Evolutionary conservation across 2,888 invertebrate species (phyloP).

Genomic region (Thecocarcelia acutangulata): DNA sequence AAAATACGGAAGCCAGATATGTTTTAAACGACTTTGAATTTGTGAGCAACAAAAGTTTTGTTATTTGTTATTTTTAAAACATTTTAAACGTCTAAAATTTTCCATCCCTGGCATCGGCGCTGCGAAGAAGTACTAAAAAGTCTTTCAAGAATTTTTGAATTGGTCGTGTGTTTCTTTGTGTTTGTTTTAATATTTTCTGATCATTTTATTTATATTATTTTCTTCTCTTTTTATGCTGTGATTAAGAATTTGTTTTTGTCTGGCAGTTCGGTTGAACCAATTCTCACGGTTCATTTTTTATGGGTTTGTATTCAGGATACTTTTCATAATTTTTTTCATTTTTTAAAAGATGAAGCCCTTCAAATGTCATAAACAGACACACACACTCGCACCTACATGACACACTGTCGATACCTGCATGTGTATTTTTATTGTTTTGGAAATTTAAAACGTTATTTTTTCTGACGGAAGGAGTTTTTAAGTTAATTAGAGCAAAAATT

Average conservation of each 20-base stretch:
- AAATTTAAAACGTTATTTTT: slow-evolving; percentile 30
- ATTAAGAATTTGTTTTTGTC: slow-evolving; percentile 36
- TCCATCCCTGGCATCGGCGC: slow-evolving; percentile 24
- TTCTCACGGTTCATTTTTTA: slow-evolving; percentile 62
- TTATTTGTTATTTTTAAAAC: no score
- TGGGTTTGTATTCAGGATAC: slow-evolving; percentile 46
- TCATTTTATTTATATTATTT: neutral
- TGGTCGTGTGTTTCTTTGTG: slow-evolving; percentile 32
- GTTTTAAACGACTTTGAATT: no score
- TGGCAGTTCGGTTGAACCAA: slow-evolving; percentile 55
- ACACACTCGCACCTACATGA: neutral
- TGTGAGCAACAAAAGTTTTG: no score
- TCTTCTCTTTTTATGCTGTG: slow-evolving; percentile 7
- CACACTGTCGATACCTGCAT: slow-evolving; percentile 1
- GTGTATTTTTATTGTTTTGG: slow-evolving; percentile 10
- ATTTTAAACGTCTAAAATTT: neutral
- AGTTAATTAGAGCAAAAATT: slow-evolving; percentile 32
- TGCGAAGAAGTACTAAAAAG: slow-evolving; percentile 23
- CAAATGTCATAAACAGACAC: slow-evolving; percentile 17
- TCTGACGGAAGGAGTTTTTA: neutral
- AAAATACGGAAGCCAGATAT: no score
- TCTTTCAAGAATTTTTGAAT: slow-evolving; percentile 38
- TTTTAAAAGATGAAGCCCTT: slow-evolving; percentile 32
- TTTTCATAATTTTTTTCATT: slow-evolving; percentile 20
- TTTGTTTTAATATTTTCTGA: slow-evolving; percentile 52